Base-by-base conservation (phyloP, 2,113 vertebrate genomes). In the Piaya cayana region DNA sequence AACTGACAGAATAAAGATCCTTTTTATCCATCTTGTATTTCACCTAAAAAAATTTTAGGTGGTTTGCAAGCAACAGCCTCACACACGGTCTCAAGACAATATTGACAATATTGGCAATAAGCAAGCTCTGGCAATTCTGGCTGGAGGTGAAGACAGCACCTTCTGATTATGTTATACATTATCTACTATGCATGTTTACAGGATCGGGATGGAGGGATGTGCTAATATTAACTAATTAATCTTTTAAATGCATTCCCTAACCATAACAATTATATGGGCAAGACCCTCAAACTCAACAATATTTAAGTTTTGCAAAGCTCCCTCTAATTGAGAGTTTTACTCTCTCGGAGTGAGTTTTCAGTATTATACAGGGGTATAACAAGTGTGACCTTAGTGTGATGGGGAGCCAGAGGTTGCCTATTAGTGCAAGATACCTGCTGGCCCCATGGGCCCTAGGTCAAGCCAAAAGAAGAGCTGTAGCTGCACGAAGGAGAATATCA, bases 21-120 rank as follows among this genome's bases (percentile, higher is more conserved):
- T 86, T 83, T 95, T 96, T 94, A 96, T 95, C 96, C 86, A 90
- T 92, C 94, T 95, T 83, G 12, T 92, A 70, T 95, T 96, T 94
- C 86, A 93, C 26, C 59, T 8, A 6, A 72, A 72, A 88, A 37
- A 70, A 88, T n/a, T n/a, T 14, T 5, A 16, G 5, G 84, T 3
- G 4, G 26, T 84, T 89, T 78, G 90, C 64, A 62, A 81, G 89
- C 64, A 69, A 12, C 49, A 91, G 94, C 72, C 77, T 67, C 68
- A 2, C 62, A 20, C 19, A 7, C 30, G 19, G 83, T 52, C 86
- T 78, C 60, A 22, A 70, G 92, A 52, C 64, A 15, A 7, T 27
- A 80, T 83, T 56, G 80, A 58, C 78, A 89, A 78, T 78, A 60
- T 15, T 36, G 75, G 52, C 76, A 74, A 78, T 88, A 96, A 96